These are phyloP conservation scores for Drosophila sucinea DNA, from an alignment of 1,140 invertebrate species.

Conservation along the genomic window DNA sequence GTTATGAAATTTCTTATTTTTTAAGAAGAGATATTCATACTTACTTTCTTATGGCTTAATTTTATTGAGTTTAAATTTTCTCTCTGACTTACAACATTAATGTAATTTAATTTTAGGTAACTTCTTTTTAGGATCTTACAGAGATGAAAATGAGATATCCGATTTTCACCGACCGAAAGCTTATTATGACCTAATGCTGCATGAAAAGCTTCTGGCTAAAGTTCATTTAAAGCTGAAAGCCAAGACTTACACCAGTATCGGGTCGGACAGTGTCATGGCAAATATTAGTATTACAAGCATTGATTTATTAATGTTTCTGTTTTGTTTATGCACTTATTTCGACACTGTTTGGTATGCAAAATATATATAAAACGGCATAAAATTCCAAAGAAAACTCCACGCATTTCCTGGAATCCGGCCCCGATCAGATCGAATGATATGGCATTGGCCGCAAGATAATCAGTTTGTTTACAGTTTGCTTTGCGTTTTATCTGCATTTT, in stretches of 20 bases:
- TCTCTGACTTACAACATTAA: too few species aligned
- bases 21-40: too few species aligned
- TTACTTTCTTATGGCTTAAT: too few species aligned
- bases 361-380: not conserved
- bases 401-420: not conserved
- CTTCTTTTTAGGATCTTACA: too few species aligned
- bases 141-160: too few species aligned
- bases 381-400: not conserved
- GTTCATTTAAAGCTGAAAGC: not conserved
- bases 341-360: too few species aligned
- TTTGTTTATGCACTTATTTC: not conserved
- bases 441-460: too few species aligned
- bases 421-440: not conserved
- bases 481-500: too few species aligned
- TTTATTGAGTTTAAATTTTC: too few species aligned
- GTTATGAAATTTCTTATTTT: too few species aligned
- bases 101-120: too few species aligned
- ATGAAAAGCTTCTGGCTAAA: not conserved
- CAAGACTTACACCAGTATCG: not conserved
- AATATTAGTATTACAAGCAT: not conserved
- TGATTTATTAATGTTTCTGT: not conserved
- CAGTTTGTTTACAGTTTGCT: too few species aligned
- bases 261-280: not conserved
- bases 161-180: conserved; percentile 66
- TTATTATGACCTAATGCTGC: not conserved